Evolutionary conservation across 1,140 invertebrate genomes (phyloP).

Genomic region (Dendrolimus punctatus): DNA sequence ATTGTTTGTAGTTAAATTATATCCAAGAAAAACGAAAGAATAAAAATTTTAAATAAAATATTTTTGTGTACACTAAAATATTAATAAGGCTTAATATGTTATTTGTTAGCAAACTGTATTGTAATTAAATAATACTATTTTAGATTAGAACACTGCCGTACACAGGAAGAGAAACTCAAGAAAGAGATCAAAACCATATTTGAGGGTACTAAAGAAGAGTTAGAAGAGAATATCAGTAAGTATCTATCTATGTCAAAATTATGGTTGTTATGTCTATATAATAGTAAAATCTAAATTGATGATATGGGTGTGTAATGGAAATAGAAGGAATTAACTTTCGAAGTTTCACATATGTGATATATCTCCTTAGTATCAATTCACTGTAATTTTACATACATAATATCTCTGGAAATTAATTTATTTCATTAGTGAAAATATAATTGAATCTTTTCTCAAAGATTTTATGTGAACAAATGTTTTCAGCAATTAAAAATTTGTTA

Average conservation of each 20-base stretch:
- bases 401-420: too few species aligned
- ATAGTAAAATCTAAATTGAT: background rate
- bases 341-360: too few species aligned
- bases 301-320: too few species aligned
- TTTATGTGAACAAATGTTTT: too few species aligned
- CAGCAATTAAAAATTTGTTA: too few species aligned
- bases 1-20: too few species aligned
- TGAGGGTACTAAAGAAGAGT: constrained; percentile 74
- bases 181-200: constrained; percentile 74
- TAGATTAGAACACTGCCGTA: constrained; percentile 60
- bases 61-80: constrained; percentile 2
- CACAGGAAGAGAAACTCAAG: constrained; percentile 69
- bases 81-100: background rate
- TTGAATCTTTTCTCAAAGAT: too few species aligned
- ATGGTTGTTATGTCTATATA: background rate
- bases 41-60: background rate
- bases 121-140: constrained; percentile 13
- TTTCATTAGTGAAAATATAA: too few species aligned
- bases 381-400: too few species aligned
- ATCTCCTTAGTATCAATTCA: too few species aligned
- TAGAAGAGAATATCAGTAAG: constrained; percentile 75
- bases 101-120: background rate
- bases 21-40: too few species aligned
- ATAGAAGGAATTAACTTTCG: too few species aligned
- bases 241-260: background rate